Evolutionary conservation across 2,113 vertebrate species (phyloP).

Genomic region (Addax nasomaculatus): DNA sequence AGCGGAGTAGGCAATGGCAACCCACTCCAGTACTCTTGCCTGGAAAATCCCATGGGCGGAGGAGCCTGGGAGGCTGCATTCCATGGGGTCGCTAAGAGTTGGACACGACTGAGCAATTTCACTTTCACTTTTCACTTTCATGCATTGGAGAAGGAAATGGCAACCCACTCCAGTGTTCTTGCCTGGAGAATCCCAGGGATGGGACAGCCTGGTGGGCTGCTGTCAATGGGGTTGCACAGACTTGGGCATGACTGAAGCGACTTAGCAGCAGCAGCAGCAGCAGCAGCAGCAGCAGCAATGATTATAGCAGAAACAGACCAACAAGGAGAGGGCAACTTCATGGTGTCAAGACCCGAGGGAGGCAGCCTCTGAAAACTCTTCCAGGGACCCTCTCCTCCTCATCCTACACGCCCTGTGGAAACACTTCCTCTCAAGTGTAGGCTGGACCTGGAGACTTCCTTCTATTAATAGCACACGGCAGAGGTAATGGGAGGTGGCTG

Average conservation of each 20-base stretch:
- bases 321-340: background rate
- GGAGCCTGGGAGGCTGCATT: background rate
- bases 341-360: background rate
- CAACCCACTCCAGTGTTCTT: background rate
- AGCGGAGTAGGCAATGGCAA: rapidly evolving
- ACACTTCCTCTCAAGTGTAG: background rate
- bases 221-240: background rate
- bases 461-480: background rate
- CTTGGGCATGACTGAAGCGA: rapidly evolving
- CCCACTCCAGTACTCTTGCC: background rate
- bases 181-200: background rate
- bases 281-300: background rate
- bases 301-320: background rate
- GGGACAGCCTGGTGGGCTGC: background rate
- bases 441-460: background rate
- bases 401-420: background rate
- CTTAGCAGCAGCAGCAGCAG: background rate
- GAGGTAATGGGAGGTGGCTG: background rate
- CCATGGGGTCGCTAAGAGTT: background rate
- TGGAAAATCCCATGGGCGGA: background rate
- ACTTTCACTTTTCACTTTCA: background rate
- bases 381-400: background rate
- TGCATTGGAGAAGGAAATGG: background rate
- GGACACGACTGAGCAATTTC: background rate
- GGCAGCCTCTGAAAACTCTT: background rate